phyloP scores from a whole-genome alignment of 2,888 invertebrate species.

The Scrobipalpa atriplicella region DNA sequence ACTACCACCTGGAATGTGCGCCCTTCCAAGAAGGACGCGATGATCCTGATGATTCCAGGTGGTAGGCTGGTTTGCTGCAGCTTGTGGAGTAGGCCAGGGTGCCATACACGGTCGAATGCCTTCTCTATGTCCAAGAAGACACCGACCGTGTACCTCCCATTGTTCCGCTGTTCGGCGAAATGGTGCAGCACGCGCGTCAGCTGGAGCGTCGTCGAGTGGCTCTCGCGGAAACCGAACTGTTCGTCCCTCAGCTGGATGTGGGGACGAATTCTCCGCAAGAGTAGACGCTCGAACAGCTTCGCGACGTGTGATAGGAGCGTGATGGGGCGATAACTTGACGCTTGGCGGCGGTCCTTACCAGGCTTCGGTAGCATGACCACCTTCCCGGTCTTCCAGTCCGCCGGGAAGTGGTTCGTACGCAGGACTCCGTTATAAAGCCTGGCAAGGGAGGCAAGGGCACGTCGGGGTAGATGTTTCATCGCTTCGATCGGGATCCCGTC shows the following conservation, averaged over 20 bases:
- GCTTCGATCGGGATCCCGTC: constrained; percentile 34
- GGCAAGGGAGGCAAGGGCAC: constrained; percentile 30
- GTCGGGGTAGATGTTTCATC: constrained; percentile 33
- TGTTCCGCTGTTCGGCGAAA: constrained; percentile 26
- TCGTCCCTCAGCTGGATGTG: constrained; percentile 31
- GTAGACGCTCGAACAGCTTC: constrained; percentile 22
- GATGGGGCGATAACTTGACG: constrained; percentile 37
- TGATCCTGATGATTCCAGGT: constrained; percentile 25
- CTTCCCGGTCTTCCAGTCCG: constrained; percentile 32
- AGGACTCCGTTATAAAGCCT: constrained; percentile 36
- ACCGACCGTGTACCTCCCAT: constrained; percentile 11
- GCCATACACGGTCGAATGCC: constrained; percentile 38
- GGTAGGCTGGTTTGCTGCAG: constrained; percentile 32
- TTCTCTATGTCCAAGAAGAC: constrained; percentile 36
- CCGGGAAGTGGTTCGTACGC: constrained; percentile 38
- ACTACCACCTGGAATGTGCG: no score
- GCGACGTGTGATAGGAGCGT: background rate
- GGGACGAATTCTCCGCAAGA: constrained; percentile 7
- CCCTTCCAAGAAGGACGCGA: constrained; percentile 36
- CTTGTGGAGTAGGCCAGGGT: constrained; percentile 43
- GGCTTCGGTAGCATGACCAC: constrained; percentile 38
- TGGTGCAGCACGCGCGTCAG: constrained; percentile 40
- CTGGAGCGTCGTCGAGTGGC: constrained; percentile 42
- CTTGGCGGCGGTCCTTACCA: constrained; percentile 33
- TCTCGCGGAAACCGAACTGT: constrained; percentile 37